Percentiles rank a stretch among this genome's conserved stretches.
phyloP scores from a whole-genome alignment of 2,113 vertebrate species.

The Fulica atra region DNA sequence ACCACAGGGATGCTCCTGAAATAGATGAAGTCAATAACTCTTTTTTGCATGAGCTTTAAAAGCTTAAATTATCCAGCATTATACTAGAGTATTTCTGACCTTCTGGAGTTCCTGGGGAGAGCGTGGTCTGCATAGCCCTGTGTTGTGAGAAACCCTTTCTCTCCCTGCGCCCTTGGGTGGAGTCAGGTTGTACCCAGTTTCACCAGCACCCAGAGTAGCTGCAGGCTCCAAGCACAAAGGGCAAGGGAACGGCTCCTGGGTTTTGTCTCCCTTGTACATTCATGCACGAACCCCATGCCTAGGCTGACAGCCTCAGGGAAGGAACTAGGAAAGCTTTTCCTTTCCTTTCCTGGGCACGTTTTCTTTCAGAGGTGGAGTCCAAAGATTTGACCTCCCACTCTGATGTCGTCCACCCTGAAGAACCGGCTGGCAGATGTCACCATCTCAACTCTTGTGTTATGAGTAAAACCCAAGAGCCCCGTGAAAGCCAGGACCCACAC shows the following conservation, averaged over 20 bases:
- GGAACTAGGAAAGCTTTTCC: not conserved
- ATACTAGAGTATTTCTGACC: not conserved
- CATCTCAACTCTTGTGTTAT: not conserved
- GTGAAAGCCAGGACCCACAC: not conserved
- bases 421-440: not conserved
- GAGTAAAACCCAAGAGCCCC: not conserved
- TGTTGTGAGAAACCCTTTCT: not conserved
- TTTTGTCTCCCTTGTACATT: not conserved
- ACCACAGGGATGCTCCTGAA: not conserved
- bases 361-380: not conserved
- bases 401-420: not conserved
- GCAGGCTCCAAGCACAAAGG: not conserved
- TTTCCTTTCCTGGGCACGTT: not conserved
- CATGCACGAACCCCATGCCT: accelerated
- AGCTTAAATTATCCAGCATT: not conserved
- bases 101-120: not conserved
- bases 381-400: not conserved
- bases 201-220: not conserved
- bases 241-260: not conserved
- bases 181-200: not conserved
- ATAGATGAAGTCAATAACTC: not conserved
- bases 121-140: not conserved
- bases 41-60: not conserved
- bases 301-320: not conserved
- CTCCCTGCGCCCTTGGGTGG: not conserved